Base-by-base conservation (phyloP, 2,797 vertebrate genomes). In the Bucorvus abyssinicus region DNA sequence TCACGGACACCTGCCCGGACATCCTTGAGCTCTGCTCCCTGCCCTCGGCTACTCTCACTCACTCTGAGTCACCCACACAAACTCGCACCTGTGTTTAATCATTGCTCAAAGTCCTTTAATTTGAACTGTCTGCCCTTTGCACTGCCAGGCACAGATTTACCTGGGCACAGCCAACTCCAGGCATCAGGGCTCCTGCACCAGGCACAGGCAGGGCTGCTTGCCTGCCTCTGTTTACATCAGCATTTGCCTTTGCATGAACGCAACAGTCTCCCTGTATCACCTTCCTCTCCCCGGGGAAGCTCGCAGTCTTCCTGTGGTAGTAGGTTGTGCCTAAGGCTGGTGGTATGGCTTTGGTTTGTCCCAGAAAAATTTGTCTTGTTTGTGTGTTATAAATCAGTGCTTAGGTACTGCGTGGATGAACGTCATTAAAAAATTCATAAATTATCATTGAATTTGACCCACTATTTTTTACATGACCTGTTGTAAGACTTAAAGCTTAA, bases 101-200 rank as follows among this genome's bases (percentile, higher is more conserved):
- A 52, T 52, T 74, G 32, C 36, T 60, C 18, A 7, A 34, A 76
- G 73, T 38, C 36, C 65, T 93, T 64, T 75, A 44, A 59, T 83
- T 60, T 81, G 26, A 78, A 10, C 18, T 13, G 32, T 10, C 26
- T 82, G 75, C 19, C 32, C 63, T 73, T 75, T 59, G 59, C 36
- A 40, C 42, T 59, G 36, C 32, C 24, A 65, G 60, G 38, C 50
- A 69, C 14, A 55, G 63, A 20, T 73, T 45, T 47, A 17, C 2
- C 4, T 30, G 73, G n/a, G 49, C 42, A 44, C 14, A 27, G 75
- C 4, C n/a, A 23, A 29, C 1, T 5, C 29, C 50, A 34, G 29
- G 38, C 21, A 50, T n/a, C 18, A 0, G 0, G 23, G 55, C 5
- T 49, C 11, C 75, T 18, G 57, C n/a, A 24, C 21, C 0, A 0